These are phyloP conservation scores for Augochlorella aurata DNA, from an alignment of 2,888 invertebrate species.

Conservation along the genomic window DNA sequence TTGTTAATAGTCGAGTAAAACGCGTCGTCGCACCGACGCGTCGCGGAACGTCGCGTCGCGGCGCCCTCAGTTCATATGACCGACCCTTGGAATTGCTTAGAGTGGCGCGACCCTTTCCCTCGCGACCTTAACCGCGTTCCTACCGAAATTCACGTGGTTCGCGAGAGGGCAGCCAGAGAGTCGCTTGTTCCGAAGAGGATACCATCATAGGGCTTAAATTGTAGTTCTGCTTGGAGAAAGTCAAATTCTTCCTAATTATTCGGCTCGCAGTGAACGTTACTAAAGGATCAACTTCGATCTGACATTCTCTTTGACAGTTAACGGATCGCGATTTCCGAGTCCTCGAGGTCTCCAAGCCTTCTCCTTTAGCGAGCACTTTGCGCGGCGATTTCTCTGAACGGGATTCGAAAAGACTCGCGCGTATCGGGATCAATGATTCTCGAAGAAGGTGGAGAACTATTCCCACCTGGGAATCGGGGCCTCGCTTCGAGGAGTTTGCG, in stretches of 20 bases:
- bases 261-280: no score
- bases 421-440: background rate
- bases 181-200: no score
- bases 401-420: background rate
- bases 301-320: no score
- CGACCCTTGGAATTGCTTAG: conserved; percentile 41
- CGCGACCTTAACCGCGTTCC: background rate
- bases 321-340: no score
- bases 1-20: conserved; percentile 50
- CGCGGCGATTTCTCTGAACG: background rate
- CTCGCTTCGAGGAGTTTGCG: background rate
- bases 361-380: no score
- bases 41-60: background rate
- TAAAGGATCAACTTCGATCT: no score
- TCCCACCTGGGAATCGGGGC: background rate
- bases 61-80: conserved; percentile 33
- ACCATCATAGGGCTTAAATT: no score
- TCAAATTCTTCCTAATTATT: no score
- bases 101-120: background rate
- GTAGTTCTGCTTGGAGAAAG: no score
- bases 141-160: background rate
- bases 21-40: conserved; percentile 36
- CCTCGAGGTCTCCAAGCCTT: no score
- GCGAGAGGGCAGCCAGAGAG: no score
- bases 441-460: background rate